A percentile compares a stretch with the other conserved stretches of the same genome.
Conservation (phyloP, 1,140 invertebrate species). For the Araneus ventricosus region DNA sequence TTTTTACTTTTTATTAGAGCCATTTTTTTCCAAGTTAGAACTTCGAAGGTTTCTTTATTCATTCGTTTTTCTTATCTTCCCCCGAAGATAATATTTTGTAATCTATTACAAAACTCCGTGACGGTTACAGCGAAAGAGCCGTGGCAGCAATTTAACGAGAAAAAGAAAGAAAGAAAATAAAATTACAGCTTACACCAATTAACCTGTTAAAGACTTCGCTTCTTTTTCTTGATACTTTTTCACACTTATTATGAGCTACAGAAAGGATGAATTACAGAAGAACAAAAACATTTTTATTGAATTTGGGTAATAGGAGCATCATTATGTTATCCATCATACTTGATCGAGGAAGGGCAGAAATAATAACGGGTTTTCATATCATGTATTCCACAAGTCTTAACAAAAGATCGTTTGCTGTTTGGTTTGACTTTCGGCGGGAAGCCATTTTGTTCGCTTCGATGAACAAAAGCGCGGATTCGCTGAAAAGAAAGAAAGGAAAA, state of each 20-base stretch:
- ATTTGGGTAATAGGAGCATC: slow-evolving; percentile 64
- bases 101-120: slow-evolving; percentile 62
- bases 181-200: slow-evolving; percentile 59
- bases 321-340: slow-evolving; percentile 71
- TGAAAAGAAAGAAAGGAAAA: not conserved
- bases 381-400: slow-evolving; percentile 6
- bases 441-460: not conserved
- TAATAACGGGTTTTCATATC: slow-evolving; percentile 41
- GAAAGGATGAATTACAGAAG: slow-evolving; percentile 24
- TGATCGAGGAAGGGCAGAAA: slow-evolving; percentile 37
- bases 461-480: not conserved
- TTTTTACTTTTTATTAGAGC: not conserved
- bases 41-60: not conserved
- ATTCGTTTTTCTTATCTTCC: slow-evolving; percentile 22
- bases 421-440: not conserved
- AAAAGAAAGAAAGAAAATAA: not conserved
- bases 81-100: slow-evolving; percentile 51
- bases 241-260: not conserved
- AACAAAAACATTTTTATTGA: slow-evolving; percentile 62
- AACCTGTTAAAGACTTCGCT: slow-evolving; percentile 67
- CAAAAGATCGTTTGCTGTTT: slow-evolving; percentile 57
- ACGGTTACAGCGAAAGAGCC: slow-evolving; percentile 57
- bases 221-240: not conserved
- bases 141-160: slow-evolving; percentile 41
- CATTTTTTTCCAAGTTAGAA: slow-evolving; percentile 17